Base-by-base conservation (phyloP, 2,888 invertebrate genomes). In the Agrochola macilenta region DNA sequence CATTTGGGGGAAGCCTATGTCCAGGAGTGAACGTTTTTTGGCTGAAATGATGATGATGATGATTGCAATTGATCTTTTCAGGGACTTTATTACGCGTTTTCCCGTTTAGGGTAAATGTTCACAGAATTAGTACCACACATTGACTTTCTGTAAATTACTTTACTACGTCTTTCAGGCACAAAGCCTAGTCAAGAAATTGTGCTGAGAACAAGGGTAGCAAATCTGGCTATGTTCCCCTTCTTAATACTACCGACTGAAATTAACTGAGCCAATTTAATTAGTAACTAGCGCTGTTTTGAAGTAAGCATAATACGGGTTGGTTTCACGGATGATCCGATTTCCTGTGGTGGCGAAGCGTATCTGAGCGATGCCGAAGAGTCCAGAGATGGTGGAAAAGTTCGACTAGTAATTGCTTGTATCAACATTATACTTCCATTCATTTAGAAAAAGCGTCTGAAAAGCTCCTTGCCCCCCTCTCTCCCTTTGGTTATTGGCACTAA, bases 151-250 rank as follows among this genome's bases (percentile, higher is more conserved):
- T 64, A 30, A 43, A 57, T 30, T 1, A 5, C 7, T 5, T 65
- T 39, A 65, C 71, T 61, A 46, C 4, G 61, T 49, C 26, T 2
- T 66, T 52, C 20, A 54, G n/a, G 30, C 74, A 84, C 71, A 84
- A 86, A 81, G 79, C 66, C 52, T 78, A 74, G 78, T 76, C 75
- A 77, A 82, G 84, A 80, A 80, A 77, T 69, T 78, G 65, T 65
- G 60, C 76, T 78, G 58, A 54, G 46, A 81, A 78, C 69, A 65
- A 76, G 43, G 81, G 69, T 76, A 58, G 61, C 68, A 74, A 76
- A 71, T 79, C 60, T 63, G 14, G 70, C 69, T 74, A 23, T n/a
- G 20, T 73, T 66, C 63, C 60, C 9, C 58, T 61, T 43, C 49
- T 35, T 70, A 78, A 49, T 68, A 57, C 14, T 39, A 35, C 43